These are phyloP conservation scores for Tachina grossa DNA, from an alignment of 2,888 invertebrate species.

Conservation along the genomic window DNA sequence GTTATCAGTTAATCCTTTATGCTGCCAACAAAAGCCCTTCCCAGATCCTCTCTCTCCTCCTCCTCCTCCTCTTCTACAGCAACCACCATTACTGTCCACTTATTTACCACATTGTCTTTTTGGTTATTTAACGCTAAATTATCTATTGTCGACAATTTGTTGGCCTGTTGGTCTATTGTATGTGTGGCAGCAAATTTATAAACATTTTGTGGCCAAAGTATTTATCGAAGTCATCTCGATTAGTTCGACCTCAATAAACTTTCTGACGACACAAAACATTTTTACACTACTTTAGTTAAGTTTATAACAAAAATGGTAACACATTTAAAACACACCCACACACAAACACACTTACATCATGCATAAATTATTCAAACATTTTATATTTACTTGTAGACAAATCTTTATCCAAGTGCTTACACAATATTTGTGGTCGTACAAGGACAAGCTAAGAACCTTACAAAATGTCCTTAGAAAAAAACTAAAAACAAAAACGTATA, in stretches of 20 bases:
- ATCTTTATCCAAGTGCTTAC: slow-evolving; percentile 32
- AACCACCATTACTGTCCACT: slow-evolving; percentile 2
- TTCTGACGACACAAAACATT: slow-evolving; percentile 44
- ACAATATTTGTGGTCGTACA: slow-evolving; percentile 49
- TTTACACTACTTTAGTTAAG: slow-evolving; percentile 44
- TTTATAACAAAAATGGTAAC: slow-evolving; percentile 17
- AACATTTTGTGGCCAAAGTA: slow-evolving; percentile 78
- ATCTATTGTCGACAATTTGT: slow-evolving; percentile 65
- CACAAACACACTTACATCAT: background rate
- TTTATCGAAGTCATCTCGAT: slow-evolving; percentile 72
- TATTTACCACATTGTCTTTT: slow-evolving; percentile 43
- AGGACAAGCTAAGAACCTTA: slow-evolving; percentile 67
- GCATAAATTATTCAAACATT: slow-evolving; percentile 9
- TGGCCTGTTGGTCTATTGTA: slow-evolving; percentile 23
- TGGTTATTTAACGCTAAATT: slow-evolving; percentile 70
- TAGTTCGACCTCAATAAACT: slow-evolving; percentile 71
- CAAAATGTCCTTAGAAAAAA: slow-evolving; percentile 47
- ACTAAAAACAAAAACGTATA: slow-evolving; percentile 3
- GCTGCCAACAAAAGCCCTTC: slow-evolving; percentile 39
- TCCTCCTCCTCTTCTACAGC: background rate
- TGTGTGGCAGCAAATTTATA: slow-evolving; percentile 74
- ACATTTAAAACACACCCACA: slow-evolving; percentile 19
- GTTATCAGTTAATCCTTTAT: slow-evolving; percentile 68
- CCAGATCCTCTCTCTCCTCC: background rate
- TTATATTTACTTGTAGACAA: background rate